Evolutionary conservation across 2,113 vertebrate genomes (phyloP).

Genomic region (Trochalopteron elliotii): DNA sequence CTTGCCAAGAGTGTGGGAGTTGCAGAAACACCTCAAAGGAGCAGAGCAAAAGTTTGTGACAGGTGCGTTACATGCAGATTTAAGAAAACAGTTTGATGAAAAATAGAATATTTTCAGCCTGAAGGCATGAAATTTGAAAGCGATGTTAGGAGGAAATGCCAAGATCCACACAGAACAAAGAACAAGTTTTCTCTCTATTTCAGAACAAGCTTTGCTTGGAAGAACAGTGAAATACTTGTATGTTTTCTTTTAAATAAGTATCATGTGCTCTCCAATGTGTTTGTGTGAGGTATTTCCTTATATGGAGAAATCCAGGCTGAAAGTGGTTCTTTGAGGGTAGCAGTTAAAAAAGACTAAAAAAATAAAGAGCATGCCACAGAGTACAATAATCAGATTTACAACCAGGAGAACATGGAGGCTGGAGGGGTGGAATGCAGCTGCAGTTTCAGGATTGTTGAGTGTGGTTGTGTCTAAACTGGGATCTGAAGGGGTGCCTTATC

Average conservation of each 20-base stretch:
- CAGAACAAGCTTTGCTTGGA: neutral
- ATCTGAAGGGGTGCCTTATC: neutral
- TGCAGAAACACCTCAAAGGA: conserved; percentile 11
- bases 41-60: neutral
- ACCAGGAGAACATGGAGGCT: neutral
- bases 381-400: neutral
- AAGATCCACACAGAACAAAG: neutral
- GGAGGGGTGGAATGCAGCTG: neutral
- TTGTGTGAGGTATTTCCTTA: neutral
- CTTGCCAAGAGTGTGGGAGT: conserved; percentile 2
- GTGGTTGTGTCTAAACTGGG: neutral
- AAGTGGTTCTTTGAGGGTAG: neutral
- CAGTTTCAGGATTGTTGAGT: neutral
- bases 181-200: neutral
- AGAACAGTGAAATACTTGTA: neutral
- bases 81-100: neutral
- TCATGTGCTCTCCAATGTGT: neutral
- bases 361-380: neutral
- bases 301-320: neutral
- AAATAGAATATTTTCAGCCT: neutral
- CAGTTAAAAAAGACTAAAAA: neutral
- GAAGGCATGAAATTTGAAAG: conserved; percentile 4
- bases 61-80: neutral
- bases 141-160: neutral
- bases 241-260: neutral